Evolutionary conservation across 2,113 vertebrate genomes (phyloP).

Genomic region (Hippotragus niger): DNA sequence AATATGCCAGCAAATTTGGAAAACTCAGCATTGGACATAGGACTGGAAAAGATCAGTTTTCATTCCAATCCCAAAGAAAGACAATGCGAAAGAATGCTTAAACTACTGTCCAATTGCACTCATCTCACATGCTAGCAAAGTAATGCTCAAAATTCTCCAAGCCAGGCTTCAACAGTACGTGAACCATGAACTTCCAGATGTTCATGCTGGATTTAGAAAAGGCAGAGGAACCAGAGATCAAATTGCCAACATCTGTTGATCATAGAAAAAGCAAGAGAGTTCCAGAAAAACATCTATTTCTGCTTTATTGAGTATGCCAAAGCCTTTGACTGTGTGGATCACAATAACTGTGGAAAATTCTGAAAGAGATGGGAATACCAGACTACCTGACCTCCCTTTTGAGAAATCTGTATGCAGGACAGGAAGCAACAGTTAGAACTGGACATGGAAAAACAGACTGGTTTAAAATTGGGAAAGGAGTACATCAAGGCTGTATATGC

Average conservation of each 20-base stretch:
- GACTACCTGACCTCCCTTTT: not conserved
- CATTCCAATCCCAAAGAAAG: not conserved
- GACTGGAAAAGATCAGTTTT: not conserved
- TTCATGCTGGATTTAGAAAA: not conserved
- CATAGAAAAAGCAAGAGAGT: not conserved
- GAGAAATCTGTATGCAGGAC: not conserved
- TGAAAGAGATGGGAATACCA: not conserved
- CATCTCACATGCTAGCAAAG: not conserved
- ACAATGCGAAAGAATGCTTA: not conserved
- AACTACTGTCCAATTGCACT: rapidly evolving
- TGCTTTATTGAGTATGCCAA: not conserved
- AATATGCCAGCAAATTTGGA: not conserved
- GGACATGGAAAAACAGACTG: not conserved
- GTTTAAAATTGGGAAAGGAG: not conserved
- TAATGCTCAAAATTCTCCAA: not conserved
- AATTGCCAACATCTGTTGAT: not conserved
- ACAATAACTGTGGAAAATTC: not conserved
- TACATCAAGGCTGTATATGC: not conserved
- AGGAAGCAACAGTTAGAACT: not conserved
- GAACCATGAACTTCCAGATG: not conserved
- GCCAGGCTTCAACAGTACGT: not conserved
- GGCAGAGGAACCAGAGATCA: not conserved
- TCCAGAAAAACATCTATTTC: not conserved
- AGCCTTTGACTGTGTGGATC: not conserved
- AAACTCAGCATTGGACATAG: not conserved